phyloP scores from a whole-genome alignment of 2,888 invertebrate species.

The Drosophila prolongata region DNA sequence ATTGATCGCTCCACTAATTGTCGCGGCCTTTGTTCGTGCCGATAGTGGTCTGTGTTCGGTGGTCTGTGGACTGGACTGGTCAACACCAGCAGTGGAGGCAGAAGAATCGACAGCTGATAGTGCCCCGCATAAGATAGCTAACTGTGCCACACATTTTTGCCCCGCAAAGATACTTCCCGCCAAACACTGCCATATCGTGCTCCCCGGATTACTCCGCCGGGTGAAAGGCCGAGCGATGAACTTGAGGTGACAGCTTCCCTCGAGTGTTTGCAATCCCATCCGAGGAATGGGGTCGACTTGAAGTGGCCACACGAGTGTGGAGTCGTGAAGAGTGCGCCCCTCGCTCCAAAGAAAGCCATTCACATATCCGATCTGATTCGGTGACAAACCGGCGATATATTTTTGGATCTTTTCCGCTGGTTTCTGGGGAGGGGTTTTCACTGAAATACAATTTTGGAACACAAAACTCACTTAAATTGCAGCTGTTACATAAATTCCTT shows the following conservation, averaged over 20 bases:
- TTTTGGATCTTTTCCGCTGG: neutral
- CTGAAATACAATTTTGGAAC: neutral
- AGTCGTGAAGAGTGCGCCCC: neutral
- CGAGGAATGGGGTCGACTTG: slow-evolving; percentile 38
- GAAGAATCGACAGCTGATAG: slow-evolving; percentile 13
- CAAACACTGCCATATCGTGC: neutral
- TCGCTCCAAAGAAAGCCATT: slow-evolving; percentile 1
- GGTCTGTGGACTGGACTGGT: neutral
- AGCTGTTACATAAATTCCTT: neutral
- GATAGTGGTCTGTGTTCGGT: slow-evolving; percentile 46
- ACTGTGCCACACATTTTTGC: slow-evolving; percentile 25
- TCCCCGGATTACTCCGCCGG: slow-evolving; percentile 32
- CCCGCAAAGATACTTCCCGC: slow-evolving; percentile 26
- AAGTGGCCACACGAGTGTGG: slow-evolving; percentile 17
- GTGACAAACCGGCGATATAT: neutral
- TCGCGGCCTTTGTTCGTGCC: slow-evolving; percentile 73
- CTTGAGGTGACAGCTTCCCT: slow-evolving; percentile 47
- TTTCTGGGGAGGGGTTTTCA: neutral
- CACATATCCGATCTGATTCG: neutral
- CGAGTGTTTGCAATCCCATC: slow-evolving; percentile 18
- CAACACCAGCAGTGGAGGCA: slow-evolving; percentile 3
- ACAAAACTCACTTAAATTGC: neutral
- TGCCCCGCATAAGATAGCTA: slow-evolving; percentile 32
- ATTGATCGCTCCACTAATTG: slow-evolving; percentile 77
- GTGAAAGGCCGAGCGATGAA: slow-evolving; percentile 72